A percentile compares a stretch with the other conserved stretches of the same genome.
phyloP scores from a whole-genome alignment of 2,113 vertebrate species.

The Calypte anna region DNA sequence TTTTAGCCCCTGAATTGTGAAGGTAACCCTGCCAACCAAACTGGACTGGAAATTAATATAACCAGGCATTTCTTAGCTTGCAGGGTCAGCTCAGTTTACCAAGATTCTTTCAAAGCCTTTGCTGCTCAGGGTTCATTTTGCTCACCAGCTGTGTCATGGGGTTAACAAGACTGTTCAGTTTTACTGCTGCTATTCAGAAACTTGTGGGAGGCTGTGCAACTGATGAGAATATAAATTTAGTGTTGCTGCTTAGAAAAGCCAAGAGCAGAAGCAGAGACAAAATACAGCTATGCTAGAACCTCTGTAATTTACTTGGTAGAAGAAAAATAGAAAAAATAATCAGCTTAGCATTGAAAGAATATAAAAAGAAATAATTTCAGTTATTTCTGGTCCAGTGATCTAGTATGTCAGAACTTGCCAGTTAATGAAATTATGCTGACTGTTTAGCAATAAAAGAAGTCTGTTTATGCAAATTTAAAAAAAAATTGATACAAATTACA shows the following conservation, averaged over 20 bases:
- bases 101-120: background rate
- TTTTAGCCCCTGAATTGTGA: background rate
- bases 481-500: background rate
- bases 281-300: background rate
- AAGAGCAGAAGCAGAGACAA: background rate
- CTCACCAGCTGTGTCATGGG: background rate
- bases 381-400: background rate
- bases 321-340: background rate
- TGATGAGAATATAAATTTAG: constrained; percentile 58
- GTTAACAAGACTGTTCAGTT: constrained; percentile 39
- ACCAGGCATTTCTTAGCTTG: background rate
- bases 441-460: background rate
- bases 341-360: background rate
- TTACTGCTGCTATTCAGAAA: constrained; percentile 47
- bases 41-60: background rate
- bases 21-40: background rate
- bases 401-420: background rate
- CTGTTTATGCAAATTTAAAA: background rate
- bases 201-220: constrained; percentile 11
- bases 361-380: background rate
- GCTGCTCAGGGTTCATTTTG: background rate
- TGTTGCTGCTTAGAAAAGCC: background rate
- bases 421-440: background rate
- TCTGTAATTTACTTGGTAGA: background rate
- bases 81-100: background rate